Percentiles rank a stretch among this genome's conserved stretches.
phyloP scores from a whole-genome alignment of 2,113 vertebrate genomes.

The Ochotona princeps region DNA sequence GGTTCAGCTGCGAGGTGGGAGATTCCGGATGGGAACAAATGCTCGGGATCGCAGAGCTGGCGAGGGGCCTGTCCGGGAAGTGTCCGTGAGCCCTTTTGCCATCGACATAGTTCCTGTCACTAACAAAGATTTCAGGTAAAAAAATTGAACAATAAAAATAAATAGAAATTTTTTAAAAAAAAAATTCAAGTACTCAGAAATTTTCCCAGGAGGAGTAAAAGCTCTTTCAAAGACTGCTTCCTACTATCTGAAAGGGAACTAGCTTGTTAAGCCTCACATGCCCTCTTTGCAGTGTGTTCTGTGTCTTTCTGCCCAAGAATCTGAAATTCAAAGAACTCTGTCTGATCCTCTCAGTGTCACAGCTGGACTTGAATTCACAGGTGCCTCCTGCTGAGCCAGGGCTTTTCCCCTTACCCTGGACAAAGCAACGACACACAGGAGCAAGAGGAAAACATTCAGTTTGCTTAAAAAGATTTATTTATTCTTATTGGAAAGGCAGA shows the following conservation, averaged over 20 bases:
- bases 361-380: not conserved
- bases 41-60: conserved; percentile 86
- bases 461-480: too few species aligned
- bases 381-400: not conserved
- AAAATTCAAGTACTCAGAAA: too few species aligned
- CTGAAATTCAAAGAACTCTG: not conserved
- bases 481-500: too few species aligned
- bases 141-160: too few species aligned
- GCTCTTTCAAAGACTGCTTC: conserved; percentile 1
- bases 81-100: conserved; percentile 87
- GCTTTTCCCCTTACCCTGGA: not conserved
- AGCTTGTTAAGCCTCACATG: not conserved
- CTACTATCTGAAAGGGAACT: not conserved
- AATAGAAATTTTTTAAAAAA: too few species aligned
- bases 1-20: conserved; percentile 89
- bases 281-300: not conserved
- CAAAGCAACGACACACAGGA: not conserved
- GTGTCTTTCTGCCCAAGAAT: not conserved
- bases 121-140: conserved; percentile 93
- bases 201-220: not conserved
- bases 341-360: not conserved
- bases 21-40: conserved; percentile 89
- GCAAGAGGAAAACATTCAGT: not conserved
- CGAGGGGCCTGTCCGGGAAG: conserved; percentile 86
- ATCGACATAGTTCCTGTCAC: conserved; percentile 93